Evolutionary conservation across 1,140 invertebrate species (phyloP).

Genomic region (Microplitis demolitor): DNA sequence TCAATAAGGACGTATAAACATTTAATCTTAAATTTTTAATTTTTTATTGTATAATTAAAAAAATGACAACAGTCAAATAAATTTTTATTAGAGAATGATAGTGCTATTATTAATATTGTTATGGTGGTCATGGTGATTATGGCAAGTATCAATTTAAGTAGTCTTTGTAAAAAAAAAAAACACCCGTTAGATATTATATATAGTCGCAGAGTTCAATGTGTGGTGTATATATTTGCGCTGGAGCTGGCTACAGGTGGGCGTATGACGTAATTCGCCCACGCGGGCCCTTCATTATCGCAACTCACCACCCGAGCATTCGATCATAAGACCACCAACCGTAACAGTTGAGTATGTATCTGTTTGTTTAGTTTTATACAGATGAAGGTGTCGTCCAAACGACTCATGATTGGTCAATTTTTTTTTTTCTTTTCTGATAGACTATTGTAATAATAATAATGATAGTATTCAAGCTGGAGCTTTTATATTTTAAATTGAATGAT

Average conservation of each 20-base stretch:
- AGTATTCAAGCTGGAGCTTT: not conserved
- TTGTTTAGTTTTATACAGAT: slow-evolving; percentile 1
- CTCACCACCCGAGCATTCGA: not conserved
- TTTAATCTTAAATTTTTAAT: no score
- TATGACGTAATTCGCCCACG: slow-evolving; percentile 55
- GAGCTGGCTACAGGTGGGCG: slow-evolving; percentile 49
- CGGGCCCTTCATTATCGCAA: slow-evolving; percentile 44
- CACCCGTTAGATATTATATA: slow-evolving; percentile 21
- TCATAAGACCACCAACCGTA: slow-evolving; percentile 25
- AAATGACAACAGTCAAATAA: no score
- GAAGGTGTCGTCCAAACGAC: not conserved
- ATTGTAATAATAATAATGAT: no score
- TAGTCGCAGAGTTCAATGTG: slow-evolving; percentile 26
- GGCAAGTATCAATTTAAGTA: no score
- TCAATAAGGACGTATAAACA: no score
- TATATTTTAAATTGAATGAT: not conserved
- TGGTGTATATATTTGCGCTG: not conserved
- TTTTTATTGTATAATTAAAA: no score
- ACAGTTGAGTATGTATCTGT: not conserved
- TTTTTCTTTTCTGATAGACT: not conserved
- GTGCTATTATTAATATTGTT: no score
- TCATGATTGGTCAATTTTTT: slow-evolving; percentile 9
- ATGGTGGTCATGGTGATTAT: no score
- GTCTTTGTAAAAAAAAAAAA: not conserved
- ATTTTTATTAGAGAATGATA: no score